Evolutionary conservation across 30 jellyfish, hydroid and myxozoan species (phyloP).

Genomic region (Hydra vulgaris): DNA sequence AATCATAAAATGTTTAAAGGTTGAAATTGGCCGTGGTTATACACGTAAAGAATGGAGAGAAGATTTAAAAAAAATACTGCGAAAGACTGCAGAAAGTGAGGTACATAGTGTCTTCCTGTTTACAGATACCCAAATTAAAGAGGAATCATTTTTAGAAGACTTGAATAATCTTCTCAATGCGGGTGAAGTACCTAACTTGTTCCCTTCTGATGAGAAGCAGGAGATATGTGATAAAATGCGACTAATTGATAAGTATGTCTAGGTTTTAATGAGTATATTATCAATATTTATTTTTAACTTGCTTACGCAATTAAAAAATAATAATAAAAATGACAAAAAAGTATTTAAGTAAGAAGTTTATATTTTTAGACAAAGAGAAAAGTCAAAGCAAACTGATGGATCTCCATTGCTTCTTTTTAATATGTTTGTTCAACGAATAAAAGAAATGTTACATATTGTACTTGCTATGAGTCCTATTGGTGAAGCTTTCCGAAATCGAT

Average conservation of each 20-base stretch:
- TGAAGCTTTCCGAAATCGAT: slow-evolving; percentile 89
- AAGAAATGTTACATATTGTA: slow-evolving; percentile 94
- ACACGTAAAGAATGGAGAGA: slow-evolving; percentile 94
- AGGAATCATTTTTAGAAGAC: slow-evolving; percentile 93
- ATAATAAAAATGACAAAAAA: no score
- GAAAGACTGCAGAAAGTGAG: slow-evolving; percentile 95
- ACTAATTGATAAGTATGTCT: slow-evolving; percentile 66
- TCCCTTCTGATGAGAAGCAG: slow-evolving; percentile 88
- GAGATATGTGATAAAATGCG: slow-evolving; percentile 97
- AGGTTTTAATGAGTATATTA: no score
- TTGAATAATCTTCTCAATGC: slow-evolving; percentile 83
- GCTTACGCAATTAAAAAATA: no score
- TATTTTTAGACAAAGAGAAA: slow-evolving; percentile 71
- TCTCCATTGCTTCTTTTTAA: slow-evolving; percentile 89
- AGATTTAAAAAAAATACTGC: slow-evolving; percentile 71
- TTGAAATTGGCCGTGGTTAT: slow-evolving; percentile 86
- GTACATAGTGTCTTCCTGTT: slow-evolving; percentile 91
- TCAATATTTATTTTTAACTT: no score
- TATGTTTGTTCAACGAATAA: slow-evolving; percentile 73
- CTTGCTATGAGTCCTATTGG: slow-evolving; percentile 99
- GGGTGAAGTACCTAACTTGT: slow-evolving; percentile 95
- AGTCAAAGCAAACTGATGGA: slow-evolving; percentile 92
- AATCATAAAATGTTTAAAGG: slow-evolving; percentile 26
- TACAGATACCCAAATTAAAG: slow-evolving; percentile 97
- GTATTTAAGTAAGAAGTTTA: neutral